Evolutionary conservation across 2,888 invertebrate genomes (phyloP).

Genomic region (Hartigia nigra): DNA sequence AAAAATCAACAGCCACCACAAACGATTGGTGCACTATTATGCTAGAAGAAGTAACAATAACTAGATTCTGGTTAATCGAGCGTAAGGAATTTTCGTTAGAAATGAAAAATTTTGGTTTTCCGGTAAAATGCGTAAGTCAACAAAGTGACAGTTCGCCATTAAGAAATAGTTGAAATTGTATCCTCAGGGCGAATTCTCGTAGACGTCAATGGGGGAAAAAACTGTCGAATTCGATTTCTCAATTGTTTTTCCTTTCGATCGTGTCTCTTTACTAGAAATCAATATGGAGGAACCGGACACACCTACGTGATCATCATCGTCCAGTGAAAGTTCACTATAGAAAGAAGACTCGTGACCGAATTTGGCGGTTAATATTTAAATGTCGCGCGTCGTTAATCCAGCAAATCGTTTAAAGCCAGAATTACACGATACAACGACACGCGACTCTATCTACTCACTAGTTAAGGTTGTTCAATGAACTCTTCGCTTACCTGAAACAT

Average conservation of each 20-base stretch:
- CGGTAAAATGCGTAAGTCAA: neutral
- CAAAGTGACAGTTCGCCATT: neutral
- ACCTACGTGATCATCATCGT: neutral
- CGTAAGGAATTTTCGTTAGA: no score
- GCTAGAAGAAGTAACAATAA: no score
- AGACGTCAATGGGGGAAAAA: neutral
- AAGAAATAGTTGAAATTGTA: neutral
- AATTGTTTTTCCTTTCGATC: neutral
- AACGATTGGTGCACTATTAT: no score
- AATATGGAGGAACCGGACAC: neutral
- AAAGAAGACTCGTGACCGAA: neutral
- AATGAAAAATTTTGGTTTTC: neutral
- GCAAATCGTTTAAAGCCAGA: neutral
- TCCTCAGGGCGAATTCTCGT: neutral
- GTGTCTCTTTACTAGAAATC: neutral
- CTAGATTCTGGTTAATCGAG: no score
- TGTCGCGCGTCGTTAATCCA: neutral
- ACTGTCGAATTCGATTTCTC: neutral
- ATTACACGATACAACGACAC: neutral
- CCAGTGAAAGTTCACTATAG: neutral
- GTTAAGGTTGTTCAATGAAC: neutral
- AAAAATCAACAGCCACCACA: neutral
- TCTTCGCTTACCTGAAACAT: neutral
- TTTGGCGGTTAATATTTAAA: neutral
- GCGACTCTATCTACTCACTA: neutral